phyloP scores from a whole-genome alignment of 2,797 vertebrate species.

The Salmo trutta region DNA sequence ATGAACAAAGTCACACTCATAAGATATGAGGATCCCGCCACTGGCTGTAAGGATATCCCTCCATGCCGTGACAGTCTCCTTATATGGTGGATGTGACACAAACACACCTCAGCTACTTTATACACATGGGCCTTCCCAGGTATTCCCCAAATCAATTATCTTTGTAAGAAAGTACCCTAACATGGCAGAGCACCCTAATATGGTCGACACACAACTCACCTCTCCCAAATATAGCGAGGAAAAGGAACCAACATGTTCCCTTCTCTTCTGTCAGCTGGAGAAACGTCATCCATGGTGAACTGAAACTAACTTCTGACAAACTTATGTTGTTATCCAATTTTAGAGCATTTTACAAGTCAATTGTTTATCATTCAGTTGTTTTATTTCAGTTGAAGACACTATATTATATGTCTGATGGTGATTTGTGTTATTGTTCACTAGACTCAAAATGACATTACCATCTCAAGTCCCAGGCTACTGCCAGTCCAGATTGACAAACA shows the following conservation, averaged over 20 bases:
- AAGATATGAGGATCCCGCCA: too few relatives aligned
- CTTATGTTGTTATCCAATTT: background rate
- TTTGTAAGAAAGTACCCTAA: conserved; percentile 46
- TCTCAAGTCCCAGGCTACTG: background rate
- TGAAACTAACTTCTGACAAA: background rate
- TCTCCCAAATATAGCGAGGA: conserved; percentile 27
- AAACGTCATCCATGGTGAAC: background rate
- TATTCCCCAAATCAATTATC: conserved; percentile 62
- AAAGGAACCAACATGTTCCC: conserved; percentile 11
- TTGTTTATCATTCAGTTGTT: background rate
- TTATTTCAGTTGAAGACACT: background rate
- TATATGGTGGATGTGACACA: conserved; percentile 33
- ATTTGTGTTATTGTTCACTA: background rate
- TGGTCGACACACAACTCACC: conserved; percentile 34
- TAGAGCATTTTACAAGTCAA: background rate
- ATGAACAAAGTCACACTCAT: too few relatives aligned
- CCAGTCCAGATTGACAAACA: too few relatives aligned
- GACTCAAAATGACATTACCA: background rate
- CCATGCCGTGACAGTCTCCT: conserved; percentile 17
- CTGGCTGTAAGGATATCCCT: background rate
- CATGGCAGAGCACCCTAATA: conserved; percentile 44
- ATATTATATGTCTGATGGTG: background rate
- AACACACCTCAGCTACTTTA: background rate
- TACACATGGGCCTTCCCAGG: conserved; percentile 15
- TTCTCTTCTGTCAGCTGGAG: conserved; percentile 1